Conservation (phyloP, 2,888 invertebrate species). For the Sinhomidia bicolor region DNA sequence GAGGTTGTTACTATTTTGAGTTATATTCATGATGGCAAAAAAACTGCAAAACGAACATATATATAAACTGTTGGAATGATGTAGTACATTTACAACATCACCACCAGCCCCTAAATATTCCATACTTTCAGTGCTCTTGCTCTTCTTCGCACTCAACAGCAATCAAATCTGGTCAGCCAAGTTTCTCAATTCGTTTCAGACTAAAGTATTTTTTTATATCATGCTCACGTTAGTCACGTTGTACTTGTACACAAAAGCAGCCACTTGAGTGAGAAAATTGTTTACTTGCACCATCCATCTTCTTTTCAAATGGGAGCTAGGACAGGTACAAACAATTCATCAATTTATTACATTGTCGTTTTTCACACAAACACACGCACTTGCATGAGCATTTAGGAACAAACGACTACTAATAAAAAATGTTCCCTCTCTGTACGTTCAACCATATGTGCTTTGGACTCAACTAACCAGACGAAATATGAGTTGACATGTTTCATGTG, state of each 20-base stretch:
- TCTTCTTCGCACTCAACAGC: too few species aligned
- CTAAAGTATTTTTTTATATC: not conserved
- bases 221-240: not conserved
- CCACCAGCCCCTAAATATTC: too few species aligned
- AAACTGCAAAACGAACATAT: too few species aligned
- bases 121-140: too few species aligned
- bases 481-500: constrained; percentile 37
- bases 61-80: too few species aligned
- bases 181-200: not conserved
- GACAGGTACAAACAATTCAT: constrained; percentile 64
- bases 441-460: not conserved
- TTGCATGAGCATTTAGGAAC: not conserved
- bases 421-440: not conserved
- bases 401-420: constrained; percentile 14
- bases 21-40: too few species aligned
- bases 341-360: constrained; percentile 49
- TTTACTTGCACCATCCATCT: constrained; percentile 42
- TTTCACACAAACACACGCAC: not conserved
- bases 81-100: too few species aligned
- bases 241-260: not conserved
- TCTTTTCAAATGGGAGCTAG: constrained; percentile 48
- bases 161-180: not conserved
- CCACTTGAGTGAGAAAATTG: not conserved
- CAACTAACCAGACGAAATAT: constrained; percentile 5
- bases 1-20: too few species aligned